Evolutionary conservation across 2,113 vertebrate species (phyloP), one percentile per base, ranked within the genome.

Genomic region (Plestiodon gilberti): DNA sequence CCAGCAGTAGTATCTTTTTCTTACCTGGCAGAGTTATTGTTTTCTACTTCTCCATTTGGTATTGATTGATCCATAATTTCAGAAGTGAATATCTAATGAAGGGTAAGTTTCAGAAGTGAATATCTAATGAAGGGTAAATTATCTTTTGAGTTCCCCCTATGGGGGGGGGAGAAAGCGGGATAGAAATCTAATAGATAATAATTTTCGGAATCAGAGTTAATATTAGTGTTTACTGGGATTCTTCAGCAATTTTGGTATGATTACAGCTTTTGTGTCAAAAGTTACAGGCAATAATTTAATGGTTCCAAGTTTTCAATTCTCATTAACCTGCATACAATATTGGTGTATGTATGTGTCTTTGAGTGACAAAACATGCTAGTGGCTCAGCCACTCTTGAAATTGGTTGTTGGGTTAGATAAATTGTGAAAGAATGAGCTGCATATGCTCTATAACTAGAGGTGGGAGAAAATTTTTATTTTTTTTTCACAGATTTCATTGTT

Each of bases 241-340:
- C 38, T 35, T 23, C 57, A 33, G 13, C 33, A 59, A 14, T 71
- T 40, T 40, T 18, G 15, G 35, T 18, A 40, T 59, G 20, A 35
- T 35, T 78, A 35, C 35, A 71, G 33, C 13, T 74, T 43, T 74
- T 40, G 6, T 43, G 38, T 22, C 40, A 67, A 79, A 81, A 81
- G 30, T 10, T 18, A 81, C 43, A 9, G 30, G 7, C 64, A 80
- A 80, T 64, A 65, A 33, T 30, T 76, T 90, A 73, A 65, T 48
- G 25, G 77, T 82, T 91, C 38, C 64, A 76, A 64, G 62, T 33
- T 38, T 88, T 90, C 71, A 61, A 61, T 83, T 89, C 59, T 87
- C 80, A 81, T 89, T 81, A 85, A 91, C 83, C n/a, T 71, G 78
- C 78, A 82, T 30, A 35, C 69, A 88, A 87, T 22, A 48, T 61